Evolutionary conservation across 2,797 vertebrate species (phyloP).

Genomic region (Taenioides sp.): DNA sequence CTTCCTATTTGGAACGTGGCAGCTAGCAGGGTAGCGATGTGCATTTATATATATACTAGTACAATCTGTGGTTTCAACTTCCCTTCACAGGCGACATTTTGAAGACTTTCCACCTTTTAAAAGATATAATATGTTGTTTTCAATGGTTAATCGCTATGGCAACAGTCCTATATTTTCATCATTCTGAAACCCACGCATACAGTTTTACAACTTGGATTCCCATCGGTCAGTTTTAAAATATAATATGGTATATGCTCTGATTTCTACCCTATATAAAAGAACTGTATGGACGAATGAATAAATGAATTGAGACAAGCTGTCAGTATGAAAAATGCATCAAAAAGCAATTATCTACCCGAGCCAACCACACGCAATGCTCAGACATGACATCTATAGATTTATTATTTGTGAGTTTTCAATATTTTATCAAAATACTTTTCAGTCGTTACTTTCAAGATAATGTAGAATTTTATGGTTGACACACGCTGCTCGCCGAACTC

Average conservation of each 20-base stretch:
- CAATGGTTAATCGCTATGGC: no score
- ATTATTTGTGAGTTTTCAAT: constrained; percentile 1
- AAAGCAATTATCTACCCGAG: not conserved
- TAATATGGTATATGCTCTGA: not conserved
- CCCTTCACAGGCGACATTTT: no score
- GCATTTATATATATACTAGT: no score
- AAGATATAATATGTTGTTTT: no score
- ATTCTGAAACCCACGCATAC: no score
- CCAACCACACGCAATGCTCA: not conserved
- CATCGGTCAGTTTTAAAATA: not conserved
- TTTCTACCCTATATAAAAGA: not conserved
- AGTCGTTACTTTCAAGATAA: not conserved
- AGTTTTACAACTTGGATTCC: no score
- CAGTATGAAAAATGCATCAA: constrained; percentile 4
- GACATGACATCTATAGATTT: not conserved
- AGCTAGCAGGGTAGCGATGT: no score
- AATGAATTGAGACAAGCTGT: not conserved
- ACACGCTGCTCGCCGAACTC: not conserved
- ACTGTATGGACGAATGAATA: not conserved
- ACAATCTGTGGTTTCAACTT: no score
- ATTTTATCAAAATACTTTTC: not conserved
- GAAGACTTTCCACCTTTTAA: no score
- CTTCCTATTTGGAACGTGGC: no score
- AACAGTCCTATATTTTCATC: no score
- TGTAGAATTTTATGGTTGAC: not conserved